Percentiles rank a stretch among this genome's conserved stretches.
These are phyloP conservation scores for Andinoacara biseriatus DNA, from an alignment of 2,113 vertebrate genomes.

Conservation along the genomic window DNA sequence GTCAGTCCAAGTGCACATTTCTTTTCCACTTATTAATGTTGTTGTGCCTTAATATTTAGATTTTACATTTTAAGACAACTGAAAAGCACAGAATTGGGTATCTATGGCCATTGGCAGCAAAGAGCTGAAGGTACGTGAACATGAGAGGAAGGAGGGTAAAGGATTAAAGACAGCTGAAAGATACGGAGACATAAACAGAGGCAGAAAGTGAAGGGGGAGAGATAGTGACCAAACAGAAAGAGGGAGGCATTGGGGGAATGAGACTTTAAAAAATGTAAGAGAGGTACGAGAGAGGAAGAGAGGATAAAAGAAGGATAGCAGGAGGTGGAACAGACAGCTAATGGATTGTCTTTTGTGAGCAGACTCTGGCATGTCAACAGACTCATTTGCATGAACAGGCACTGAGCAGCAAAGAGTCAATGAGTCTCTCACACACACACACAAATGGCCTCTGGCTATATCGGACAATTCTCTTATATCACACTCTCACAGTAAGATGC, in stretches of 20 bases:
- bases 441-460: slow-evolving; percentile 24
- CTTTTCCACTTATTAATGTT: background rate
- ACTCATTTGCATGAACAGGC: slow-evolving; percentile 70
- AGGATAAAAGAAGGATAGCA: slow-evolving; percentile 16
- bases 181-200: slow-evolving; percentile 26
- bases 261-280: slow-evolving; percentile 30
- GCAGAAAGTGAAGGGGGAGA: background rate
- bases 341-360: slow-evolving; percentile 59
- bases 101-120: slow-evolving; percentile 17
- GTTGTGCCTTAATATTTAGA: background rate
- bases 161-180: slow-evolving; percentile 4
- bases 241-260: background rate
- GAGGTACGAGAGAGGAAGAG: slow-evolving; percentile 10
- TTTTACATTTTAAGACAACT: background rate
- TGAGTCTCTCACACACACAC: slow-evolving; percentile 54
- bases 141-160: background rate
- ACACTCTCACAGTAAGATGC: background rate
- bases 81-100: slow-evolving; percentile 11
- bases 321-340: slow-evolving; percentile 40
- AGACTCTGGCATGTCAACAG: slow-evolving; percentile 65
- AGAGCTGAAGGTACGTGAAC: slow-evolving; percentile 11
- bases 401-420: slow-evolving; percentile 63
- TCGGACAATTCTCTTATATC: slow-evolving; percentile 20
- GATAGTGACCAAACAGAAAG: background rate
- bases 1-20: background rate